These are phyloP conservation scores for Anagyrus pseudococci DNA, from an alignment of 2,888 invertebrate species.

Conservation along the genomic window DNA sequence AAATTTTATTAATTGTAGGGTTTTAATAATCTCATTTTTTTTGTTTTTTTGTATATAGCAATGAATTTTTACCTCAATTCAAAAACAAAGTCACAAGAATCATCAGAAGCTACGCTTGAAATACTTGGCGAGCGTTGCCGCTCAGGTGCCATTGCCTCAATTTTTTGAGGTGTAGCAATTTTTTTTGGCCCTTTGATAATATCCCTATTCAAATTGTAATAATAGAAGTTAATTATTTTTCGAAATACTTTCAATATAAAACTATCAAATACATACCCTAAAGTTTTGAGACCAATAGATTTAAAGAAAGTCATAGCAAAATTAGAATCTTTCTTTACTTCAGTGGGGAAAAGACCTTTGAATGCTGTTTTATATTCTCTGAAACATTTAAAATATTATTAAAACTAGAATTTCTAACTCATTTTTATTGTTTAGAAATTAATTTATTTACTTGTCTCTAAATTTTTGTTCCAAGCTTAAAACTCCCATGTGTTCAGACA, in stretches of 20 bases:
- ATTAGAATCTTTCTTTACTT: constrained; percentile 14
- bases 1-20: no score
- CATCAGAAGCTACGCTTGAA: constrained; percentile 19
- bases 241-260: not conserved
- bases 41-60: no score
- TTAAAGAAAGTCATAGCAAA: constrained; percentile 26
- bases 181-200: not conserved
- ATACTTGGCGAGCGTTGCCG: constrained; percentile 19
- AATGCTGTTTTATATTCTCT: constrained; percentile 15
- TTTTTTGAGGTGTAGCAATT: not conserved
- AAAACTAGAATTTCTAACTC: not conserved
- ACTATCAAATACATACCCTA: constrained; percentile 21
- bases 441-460: constrained; percentile 14
- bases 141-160: not conserved
- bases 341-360: constrained; percentile 26
- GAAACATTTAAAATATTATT: constrained; percentile 8
- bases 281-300: constrained; percentile 21
- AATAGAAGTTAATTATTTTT: constrained; percentile 2
- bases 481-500: constrained; percentile 19
- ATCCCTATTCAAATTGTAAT: not conserved
- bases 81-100: constrained; percentile 26
- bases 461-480: constrained; percentile 23
- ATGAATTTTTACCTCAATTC: constrained; percentile 26
- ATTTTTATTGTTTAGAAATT: not conserved
- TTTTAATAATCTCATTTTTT: no score